phyloP scores from a whole-genome alignment of 2,797 vertebrate genomes.

The Orientallactaga sibirica region DNA sequence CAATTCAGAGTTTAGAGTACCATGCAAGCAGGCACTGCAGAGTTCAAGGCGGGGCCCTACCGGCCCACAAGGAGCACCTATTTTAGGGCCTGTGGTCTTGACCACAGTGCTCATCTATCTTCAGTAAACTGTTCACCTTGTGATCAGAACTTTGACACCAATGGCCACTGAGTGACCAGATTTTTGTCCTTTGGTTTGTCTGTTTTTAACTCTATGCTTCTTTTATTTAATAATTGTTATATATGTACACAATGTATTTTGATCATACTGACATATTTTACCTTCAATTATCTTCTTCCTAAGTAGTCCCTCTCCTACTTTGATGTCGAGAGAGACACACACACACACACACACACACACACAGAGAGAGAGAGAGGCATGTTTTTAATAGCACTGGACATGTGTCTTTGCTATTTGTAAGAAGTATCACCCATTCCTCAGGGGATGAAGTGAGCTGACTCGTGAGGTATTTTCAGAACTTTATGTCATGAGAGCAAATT shows the following conservation, averaged over 20 bases:
- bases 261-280: too few relatives aligned
- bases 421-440: neutral
- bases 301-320: too few relatives aligned
- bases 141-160: slow-evolving; percentile 7
- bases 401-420: neutral
- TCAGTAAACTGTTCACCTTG: slow-evolving; percentile 40
- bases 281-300: too few relatives aligned
- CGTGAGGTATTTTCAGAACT: neutral
- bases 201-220: too few relatives aligned
- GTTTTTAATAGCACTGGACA: neutral
- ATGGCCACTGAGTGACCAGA: neutral
- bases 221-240: too few relatives aligned
- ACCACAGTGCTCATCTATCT: slow-evolving; percentile 4
- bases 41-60: neutral
- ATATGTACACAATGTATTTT: too few relatives aligned
- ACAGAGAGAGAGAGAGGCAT: neutral
- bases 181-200: neutral
- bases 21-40: neutral
- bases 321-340: too few relatives aligned
- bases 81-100: neutral
- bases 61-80: neutral
- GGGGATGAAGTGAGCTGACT: neutral
- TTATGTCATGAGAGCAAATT: neutral
- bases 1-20: neutral
- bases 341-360: too few relatives aligned